phyloP scores from a whole-genome alignment of 1,140 invertebrate species.

The Megathymus violae region DNA sequence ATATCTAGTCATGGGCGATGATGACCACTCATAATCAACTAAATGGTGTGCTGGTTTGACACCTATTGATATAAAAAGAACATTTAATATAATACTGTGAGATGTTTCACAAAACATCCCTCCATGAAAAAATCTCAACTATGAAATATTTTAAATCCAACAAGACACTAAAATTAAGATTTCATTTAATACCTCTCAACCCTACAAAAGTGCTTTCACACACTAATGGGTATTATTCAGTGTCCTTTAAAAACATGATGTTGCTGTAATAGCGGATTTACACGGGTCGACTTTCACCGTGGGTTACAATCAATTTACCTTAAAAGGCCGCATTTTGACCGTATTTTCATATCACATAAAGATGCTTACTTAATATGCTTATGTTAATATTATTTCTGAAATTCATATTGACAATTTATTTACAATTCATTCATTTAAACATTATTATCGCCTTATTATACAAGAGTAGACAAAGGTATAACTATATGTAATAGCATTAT shows the following conservation, averaged over 20 bases:
- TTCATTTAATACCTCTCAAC: background rate
- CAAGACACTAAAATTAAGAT: background rate
- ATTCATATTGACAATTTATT: too few species aligned
- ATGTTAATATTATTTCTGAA: too few species aligned
- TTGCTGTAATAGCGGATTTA: background rate
- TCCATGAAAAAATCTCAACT: too few species aligned
- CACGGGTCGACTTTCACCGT: background rate
- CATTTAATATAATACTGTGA: background rate
- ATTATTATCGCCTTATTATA: too few species aligned
- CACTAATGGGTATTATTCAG: background rate
- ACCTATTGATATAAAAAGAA: too few species aligned
- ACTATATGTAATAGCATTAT: too few species aligned
- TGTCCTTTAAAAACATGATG: background rate
- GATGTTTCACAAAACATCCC: background rate
- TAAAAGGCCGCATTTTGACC: background rate
- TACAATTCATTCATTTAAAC: too few species aligned
- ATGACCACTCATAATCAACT: too few species aligned
- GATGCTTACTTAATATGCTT: too few species aligned
- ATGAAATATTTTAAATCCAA: background rate
- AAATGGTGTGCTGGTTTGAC: too few species aligned
- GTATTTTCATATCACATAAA: background rate
- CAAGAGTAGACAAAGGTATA: too few species aligned
- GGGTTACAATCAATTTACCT: background rate
- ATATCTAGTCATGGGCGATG: too few species aligned
- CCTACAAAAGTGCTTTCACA: background rate